phyloP scores from a whole-genome alignment of 2,888 invertebrate species.

The Drosophila tanythrix region DNA sequence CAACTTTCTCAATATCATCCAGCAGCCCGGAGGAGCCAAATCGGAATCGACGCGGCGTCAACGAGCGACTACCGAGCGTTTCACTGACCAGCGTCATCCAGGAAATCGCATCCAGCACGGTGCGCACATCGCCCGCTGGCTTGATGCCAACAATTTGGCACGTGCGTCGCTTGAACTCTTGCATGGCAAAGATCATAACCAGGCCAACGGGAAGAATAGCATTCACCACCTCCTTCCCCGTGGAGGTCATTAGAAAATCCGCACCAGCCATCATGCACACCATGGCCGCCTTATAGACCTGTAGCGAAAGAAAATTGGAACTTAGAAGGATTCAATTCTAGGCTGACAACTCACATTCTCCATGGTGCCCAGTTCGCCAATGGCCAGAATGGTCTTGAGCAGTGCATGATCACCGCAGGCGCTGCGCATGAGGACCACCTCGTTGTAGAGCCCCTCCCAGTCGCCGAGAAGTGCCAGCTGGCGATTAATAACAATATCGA shows the following conservation, averaged over 20 bases:
- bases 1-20: constrained; percentile 89
- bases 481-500: constrained; percentile 97
- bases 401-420: constrained; percentile 90
- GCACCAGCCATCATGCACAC: constrained; percentile 98
- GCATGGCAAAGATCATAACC: constrained; percentile 97
- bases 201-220: constrained; percentile 96
- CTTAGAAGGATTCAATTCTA: too few relatives aligned
- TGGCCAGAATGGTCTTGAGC: constrained; percentile 97
- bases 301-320: constrained; percentile 8
- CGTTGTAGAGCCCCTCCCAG: constrained; percentile 93
- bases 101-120: constrained; percentile 92
- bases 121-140: constrained; percentile 98
- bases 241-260: constrained; percentile 99
- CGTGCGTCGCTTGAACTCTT: constrained; percentile 90
- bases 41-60: constrained; percentile 92
- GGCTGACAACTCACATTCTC: constrained; percentile 87
- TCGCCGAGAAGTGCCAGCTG: constrained; percentile 92
- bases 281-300: constrained; percentile 94
- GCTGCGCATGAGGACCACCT: constrained; percentile 92
- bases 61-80: constrained; percentile 94
- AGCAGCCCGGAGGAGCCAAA: constrained; percentile 97
- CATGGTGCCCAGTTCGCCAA: constrained; percentile 95
- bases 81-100: constrained; percentile 94
- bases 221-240: constrained; percentile 97
- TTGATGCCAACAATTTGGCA: constrained; percentile 95